Conservation (phyloP, 2,113 vertebrate species). For the Struthidea cinerea region DNA sequence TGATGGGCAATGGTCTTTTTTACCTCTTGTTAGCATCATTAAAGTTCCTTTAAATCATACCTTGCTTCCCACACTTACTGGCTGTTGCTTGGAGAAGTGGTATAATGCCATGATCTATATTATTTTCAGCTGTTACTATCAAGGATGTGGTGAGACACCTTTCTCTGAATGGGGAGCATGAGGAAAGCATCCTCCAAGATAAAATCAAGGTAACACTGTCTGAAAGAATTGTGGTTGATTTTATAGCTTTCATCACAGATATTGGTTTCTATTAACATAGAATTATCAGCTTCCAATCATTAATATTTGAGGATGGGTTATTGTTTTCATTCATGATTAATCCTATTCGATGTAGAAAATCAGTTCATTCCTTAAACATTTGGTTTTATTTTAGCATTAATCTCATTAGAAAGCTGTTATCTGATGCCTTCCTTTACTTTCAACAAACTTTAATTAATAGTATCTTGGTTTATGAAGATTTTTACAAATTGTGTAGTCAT, state of each 20-base stretch:
- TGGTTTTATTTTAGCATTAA: background rate
- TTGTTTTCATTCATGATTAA: background rate
- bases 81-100: background rate
- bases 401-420: background rate
- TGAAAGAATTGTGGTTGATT: background rate
- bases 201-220: background rate
- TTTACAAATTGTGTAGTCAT: background rate
- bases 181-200: background rate
- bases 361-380: background rate
- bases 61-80: background rate
- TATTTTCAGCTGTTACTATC: background rate
- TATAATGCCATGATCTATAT: accelerated
- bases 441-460: background rate
- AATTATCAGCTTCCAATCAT: background rate
- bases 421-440: background rate
- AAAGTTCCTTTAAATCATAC: background rate
- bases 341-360: background rate
- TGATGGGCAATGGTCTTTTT: background rate
- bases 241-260: background rate
- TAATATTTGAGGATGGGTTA: background rate
- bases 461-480: background rate
- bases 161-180: background rate
- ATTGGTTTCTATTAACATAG: background rate
- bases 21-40: background rate
- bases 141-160: background rate